A percentile compares a stretch with the other conserved stretches of the same genome.
Conservation (phyloP, 2,888 invertebrate species). For the Disparrhopalites patrizii region DNA sequence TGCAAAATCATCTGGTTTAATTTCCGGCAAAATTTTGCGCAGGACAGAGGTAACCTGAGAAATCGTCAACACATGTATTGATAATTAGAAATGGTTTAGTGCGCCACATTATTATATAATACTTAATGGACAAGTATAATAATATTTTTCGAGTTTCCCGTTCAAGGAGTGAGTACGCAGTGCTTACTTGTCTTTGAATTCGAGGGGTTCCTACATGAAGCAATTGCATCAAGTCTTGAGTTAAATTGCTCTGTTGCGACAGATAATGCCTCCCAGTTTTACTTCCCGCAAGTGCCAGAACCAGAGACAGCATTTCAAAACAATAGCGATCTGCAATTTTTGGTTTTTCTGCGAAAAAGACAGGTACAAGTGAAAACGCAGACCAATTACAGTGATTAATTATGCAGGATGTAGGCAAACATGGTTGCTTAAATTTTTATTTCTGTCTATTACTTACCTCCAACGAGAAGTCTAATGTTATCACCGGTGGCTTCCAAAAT, state of each 20-base stretch:
- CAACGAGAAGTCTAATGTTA: conserved; percentile 38
- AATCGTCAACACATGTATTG: too few species aligned
- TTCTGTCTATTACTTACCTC: conserved; percentile 26
- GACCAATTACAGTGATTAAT: too few species aligned
- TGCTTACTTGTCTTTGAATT: conserved; percentile 79
- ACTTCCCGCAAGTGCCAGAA: conserved; percentile 87
- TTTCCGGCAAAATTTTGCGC: conserved; percentile 82
- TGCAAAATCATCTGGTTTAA: conserved; percentile 77
- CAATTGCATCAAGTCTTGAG: conserved; percentile 77
- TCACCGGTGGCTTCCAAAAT: conserved; percentile 39
- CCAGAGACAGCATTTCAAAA: conserved; percentile 96
- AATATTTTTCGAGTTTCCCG: too few species aligned
- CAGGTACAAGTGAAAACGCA: background rate
- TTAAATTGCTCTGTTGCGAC: conserved; percentile 79
- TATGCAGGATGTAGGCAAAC: background rate
- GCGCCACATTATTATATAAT: too few species aligned
- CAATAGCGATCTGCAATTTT: conserved; percentile 80
- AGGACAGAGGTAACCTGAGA: conserved; percentile 80
- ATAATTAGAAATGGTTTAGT: background rate
- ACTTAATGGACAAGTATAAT: too few species aligned
- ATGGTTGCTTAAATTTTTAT: background rate
- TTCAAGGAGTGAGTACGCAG: too few species aligned
- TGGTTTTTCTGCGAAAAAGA: conserved; percentile 37
- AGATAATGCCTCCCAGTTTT: conserved; percentile 83
- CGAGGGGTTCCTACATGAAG: conserved; percentile 91